phyloP scores from a whole-genome alignment of 2,113 vertebrate genomes.

The Lepisosteus oculatus region DNA sequence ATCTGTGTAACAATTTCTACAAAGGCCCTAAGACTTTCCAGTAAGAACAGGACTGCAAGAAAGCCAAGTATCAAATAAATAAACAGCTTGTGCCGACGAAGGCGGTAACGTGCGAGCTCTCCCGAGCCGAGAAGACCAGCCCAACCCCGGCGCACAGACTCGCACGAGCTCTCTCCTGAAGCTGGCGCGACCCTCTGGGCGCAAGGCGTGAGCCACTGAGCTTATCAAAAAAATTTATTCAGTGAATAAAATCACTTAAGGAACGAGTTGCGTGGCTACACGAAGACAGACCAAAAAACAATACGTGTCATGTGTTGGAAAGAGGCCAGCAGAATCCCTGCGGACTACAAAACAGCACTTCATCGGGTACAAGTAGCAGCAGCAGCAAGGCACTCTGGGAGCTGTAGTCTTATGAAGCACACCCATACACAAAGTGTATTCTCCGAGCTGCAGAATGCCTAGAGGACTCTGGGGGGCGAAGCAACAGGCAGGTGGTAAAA shows the following conservation, averaged over 20 bases:
- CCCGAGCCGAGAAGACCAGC: no score
- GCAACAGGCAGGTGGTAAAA: no score
- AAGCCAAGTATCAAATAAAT: background rate
- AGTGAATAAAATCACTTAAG: no score
- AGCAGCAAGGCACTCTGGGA: slow-evolving; percentile 30
- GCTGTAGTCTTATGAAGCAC: slow-evolving; percentile 16
- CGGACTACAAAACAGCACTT: slow-evolving; percentile 12
- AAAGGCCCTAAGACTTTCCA: slow-evolving; percentile 15
- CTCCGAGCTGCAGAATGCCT: background rate
- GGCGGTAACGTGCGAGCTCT: no score
- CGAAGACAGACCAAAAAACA: background rate
- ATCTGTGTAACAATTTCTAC: slow-evolving; percentile 12
- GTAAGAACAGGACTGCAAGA: background rate
- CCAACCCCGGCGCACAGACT: no score
- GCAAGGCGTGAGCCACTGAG: no score
- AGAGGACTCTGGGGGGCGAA: no score
- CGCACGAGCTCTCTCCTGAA: no score
- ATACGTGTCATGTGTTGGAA: background rate
- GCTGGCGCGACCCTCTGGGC: no score
- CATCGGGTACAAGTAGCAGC: slow-evolving; percentile 3
- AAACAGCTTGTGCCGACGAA: background rate
- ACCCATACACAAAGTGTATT: background rate
- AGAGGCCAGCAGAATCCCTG: background rate
- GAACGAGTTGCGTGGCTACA: no score
- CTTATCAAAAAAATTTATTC: no score